Evolutionary conservation across 2,113 vertebrate genomes (phyloP).

Genomic region (Sylvia atricapilla): DNA sequence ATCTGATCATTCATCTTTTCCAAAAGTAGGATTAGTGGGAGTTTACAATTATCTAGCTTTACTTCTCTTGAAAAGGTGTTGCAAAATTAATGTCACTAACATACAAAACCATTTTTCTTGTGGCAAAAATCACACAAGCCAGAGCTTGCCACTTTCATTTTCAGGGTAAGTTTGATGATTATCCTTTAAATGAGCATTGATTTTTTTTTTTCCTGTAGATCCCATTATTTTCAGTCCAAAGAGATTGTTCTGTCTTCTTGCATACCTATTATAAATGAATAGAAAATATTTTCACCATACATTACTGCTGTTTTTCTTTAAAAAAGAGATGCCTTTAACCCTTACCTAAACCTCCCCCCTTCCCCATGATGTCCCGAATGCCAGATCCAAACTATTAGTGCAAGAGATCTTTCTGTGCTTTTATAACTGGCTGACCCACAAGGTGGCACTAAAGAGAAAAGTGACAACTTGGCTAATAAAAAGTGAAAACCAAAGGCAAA

Average conservation of each 20-base stretch:
- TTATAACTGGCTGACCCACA: constrained; percentile 71
- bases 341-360: background rate
- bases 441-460: constrained; percentile 82
- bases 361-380: background rate
- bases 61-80: constrained; percentile 25
- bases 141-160: constrained; percentile 57
- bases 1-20: constrained; percentile 17
- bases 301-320: background rate
- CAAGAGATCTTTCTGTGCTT: background rate
- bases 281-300: constrained; percentile 1
- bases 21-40: constrained; percentile 24
- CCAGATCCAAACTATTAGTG: background rate
- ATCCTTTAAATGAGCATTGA: constrained; percentile 70
- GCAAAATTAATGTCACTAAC: constrained; percentile 32
- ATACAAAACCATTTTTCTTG: constrained; percentile 58
- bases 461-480: constrained; percentile 63
- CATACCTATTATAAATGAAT: constrained; percentile 55
- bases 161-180: constrained; percentile 66
- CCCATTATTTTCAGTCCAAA: constrained; percentile 59
- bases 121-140: constrained; percentile 55
- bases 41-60: constrained; percentile 42
- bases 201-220: constrained; percentile 65
- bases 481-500: constrained; percentile 62
- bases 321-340: background rate
- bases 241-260: constrained; percentile 48